phyloP scores from a whole-genome alignment of 2,797 vertebrate genomes.

The Sitta carolinensis region DNA sequence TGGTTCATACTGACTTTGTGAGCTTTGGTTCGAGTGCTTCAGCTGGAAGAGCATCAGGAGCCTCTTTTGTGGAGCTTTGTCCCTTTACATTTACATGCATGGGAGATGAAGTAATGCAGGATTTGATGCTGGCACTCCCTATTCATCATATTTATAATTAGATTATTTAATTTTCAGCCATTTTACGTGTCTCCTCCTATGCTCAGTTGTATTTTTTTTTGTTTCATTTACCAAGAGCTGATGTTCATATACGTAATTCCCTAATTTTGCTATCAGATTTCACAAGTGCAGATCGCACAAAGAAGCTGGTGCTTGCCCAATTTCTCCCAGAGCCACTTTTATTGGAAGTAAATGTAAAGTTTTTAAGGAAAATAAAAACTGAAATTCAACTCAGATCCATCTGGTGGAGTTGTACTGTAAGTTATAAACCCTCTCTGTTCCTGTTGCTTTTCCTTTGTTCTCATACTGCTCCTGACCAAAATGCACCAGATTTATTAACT shows the following conservation, averaged over 20 bases:
- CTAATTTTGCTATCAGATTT: not conserved
- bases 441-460: slow-evolving; percentile 3
- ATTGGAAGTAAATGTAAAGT: not conserved
- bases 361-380: slow-evolving; percentile 5
- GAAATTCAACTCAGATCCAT: slow-evolving; percentile 79
- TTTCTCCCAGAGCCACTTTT: not conserved
- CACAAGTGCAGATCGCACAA: not conserved
- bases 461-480: not conserved
- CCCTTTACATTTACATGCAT: not conserved
- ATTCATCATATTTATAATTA: not conserved
- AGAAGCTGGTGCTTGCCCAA: not conserved
- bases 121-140: not conserved
- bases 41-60: not conserved
- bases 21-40: not conserved
- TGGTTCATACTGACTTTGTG: not conserved
- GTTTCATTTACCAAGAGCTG: not conserved
- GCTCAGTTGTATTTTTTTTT: not conserved
- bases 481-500: not conserved
- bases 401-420: slow-evolving; percentile 77
- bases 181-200: not conserved
- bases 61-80: not conserved
- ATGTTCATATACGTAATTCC: not conserved
- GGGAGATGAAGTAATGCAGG: not conserved
- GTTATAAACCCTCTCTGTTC: slow-evolving; percentile 55
- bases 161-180: not conserved